phyloP scores from a whole-genome alignment of 2,113 vertebrate genomes.

The Pogona vitticeps region DNA sequence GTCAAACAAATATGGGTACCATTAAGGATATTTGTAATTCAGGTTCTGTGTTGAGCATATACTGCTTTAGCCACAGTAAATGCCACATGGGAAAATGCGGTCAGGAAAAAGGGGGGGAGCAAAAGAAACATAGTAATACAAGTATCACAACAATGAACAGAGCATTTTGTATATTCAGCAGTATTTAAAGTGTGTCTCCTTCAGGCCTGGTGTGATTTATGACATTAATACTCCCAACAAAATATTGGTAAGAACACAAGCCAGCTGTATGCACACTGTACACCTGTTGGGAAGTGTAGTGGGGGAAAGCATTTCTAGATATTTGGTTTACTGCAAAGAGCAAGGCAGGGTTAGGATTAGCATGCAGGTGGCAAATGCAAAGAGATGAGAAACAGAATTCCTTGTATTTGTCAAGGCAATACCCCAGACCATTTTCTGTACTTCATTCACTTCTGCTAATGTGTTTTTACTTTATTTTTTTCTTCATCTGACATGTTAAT shows the following conservation, averaged over 20 bases:
- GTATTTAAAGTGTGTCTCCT: slow-evolving; percentile 7
- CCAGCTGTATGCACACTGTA: slow-evolving; percentile 15
- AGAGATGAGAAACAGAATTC: slow-evolving; percentile 64
- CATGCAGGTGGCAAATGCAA: slow-evolving; percentile 60
- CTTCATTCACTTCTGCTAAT: slow-evolving; percentile 51
- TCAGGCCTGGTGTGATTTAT: neutral
- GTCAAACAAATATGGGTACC: slow-evolving; percentile 50
- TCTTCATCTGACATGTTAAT: slow-evolving; percentile 11
- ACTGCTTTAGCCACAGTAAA: slow-evolving; percentile 40
- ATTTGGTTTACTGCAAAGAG: slow-evolving; percentile 14
- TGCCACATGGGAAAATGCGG: neutral
- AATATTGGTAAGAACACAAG: slow-evolving; percentile 5
- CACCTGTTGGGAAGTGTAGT: slow-evolving; percentile 31
- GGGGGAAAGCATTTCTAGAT: neutral
- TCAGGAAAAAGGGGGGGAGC: neutral
- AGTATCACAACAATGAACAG: neutral
- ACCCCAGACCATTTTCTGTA: slow-evolving; percentile 52
- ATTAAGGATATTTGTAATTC: slow-evolving; percentile 58
- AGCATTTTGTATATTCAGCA: neutral
- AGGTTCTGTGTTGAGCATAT: slow-evolving; percentile 48
- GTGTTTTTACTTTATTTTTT: slow-evolving; percentile 56
- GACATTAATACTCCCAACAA: neutral
- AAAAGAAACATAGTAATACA: neutral
- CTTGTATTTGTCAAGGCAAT: slow-evolving; percentile 48
- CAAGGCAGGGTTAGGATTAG: slow-evolving; percentile 51